Base-by-base conservation (phyloP, 2,888 invertebrate species). In the Gandaritis pyraliata region DNA sequence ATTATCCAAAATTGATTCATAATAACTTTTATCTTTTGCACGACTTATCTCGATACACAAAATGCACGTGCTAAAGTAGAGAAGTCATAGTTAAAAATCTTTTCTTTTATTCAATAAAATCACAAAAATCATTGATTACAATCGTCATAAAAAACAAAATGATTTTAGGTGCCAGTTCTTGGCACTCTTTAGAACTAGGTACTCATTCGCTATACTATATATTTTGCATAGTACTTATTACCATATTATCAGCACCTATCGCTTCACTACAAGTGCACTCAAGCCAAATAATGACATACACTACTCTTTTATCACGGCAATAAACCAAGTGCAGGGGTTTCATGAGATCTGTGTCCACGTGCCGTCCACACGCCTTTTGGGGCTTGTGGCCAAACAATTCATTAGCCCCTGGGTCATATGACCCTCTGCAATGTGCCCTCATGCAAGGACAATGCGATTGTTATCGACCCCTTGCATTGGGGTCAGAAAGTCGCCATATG, bases 401-500 rank as follows among this genome's bases (percentile, higher is more conserved):
- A 85, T 86, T 86, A 82, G 73, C 81, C 80, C 79, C 72, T 70
- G 68, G 68, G 71, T 71, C 74, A 75, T 74, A 74, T 76, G 54
- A 59, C 65, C 65, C 59, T 49, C 54, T 38, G 56, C 41, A 62
- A 51, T 63, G 48, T 60, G 64, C 61, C 58, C 58, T 64, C 58
- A 43, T 72, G 67, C 71, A 71, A 73, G 74, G 73, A 89, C 86
- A 88, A 87, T 86, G 74, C 75, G 85, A 87, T 88, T 88, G 86
- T 87, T 82, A 88, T 86, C 82, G 76, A 64, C 72, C 70, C 66
- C 74, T 71, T 72, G 71, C 72, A 72, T 58, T 56, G 80, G 85
- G 90, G 88, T 90, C 89, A 90, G 78, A 73, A 81, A 89, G 90
- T 87, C 85, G 82, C 74, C 76, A 78, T 70, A 58, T 72, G 68